Evolutionary conservation across 2,797 vertebrate genomes (phyloP).

Genomic region (Myotis myotis): DNA sequence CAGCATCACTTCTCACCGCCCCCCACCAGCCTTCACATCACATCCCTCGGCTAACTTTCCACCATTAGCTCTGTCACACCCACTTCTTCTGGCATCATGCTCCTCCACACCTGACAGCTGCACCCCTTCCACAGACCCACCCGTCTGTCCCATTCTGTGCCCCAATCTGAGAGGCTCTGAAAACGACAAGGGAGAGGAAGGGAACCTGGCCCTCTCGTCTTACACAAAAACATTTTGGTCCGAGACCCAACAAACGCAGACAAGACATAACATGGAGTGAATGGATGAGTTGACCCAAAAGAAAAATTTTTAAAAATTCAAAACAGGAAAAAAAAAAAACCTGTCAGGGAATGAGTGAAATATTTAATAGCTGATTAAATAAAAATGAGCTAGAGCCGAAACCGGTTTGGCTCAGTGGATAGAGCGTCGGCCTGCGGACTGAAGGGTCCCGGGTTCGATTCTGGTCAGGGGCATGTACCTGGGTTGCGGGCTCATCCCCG

Average conservation of each 20-base stretch:
- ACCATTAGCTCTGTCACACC: accelerated
- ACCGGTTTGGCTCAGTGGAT: no score
- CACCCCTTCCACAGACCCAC: background rate
- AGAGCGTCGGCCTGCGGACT: no score
- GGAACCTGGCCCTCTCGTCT: background rate
- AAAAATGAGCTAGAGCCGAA: slow-evolving; percentile 71
- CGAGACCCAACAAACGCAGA: background rate
- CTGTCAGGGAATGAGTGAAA: background rate
- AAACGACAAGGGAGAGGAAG: background rate
- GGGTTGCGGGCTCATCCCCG: no score
- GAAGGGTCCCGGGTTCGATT: no score
- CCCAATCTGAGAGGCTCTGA: background rate
- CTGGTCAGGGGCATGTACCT: no score
- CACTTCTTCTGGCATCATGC: no score
- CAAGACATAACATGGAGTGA: background rate
- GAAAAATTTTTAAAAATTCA: background rate
- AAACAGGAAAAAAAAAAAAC: background rate
- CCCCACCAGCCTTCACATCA: background rate
- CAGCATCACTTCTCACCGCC: no score
- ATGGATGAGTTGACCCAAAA: background rate
- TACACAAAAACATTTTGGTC: background rate
- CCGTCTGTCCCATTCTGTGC: accelerated
- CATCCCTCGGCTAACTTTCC: background rate
- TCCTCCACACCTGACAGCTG: background rate
- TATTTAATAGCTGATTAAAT: slow-evolving; percentile 77